These are phyloP conservation scores for Pteruthius melanotis DNA, from an alignment of 2,113 vertebrate species.

Conservation along the genomic window DNA sequence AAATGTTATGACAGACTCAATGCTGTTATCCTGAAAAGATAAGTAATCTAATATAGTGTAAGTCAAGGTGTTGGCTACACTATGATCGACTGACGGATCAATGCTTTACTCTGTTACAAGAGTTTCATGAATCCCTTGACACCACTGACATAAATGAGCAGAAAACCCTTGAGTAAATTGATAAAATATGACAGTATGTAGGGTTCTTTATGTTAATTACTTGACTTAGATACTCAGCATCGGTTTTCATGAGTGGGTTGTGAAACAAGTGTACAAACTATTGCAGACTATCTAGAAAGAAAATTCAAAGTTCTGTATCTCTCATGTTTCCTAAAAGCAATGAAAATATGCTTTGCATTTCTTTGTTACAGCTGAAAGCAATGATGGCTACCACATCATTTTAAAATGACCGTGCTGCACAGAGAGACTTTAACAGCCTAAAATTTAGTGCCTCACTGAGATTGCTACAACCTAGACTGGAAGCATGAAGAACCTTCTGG, in stretches of 20 bases:
- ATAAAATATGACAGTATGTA: background rate
- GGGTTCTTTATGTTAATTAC: background rate
- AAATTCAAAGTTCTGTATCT: background rate
- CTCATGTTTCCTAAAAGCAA: background rate
- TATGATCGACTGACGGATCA: background rate
- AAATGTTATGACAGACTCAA: background rate
- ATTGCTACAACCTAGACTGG: conserved; percentile 34
- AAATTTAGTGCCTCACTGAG: conserved; percentile 43
- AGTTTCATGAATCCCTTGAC: background rate
- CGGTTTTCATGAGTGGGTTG: background rate
- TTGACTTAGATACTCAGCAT: background rate
- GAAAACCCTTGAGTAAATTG: background rate
- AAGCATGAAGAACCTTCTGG: conserved; percentile 42
- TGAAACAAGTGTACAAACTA: background rate
- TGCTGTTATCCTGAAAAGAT: background rate
- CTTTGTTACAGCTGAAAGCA: conserved; percentile 83
- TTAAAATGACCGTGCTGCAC: conserved; percentile 80
- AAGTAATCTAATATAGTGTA: background rate
- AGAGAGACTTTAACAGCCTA: conserved; percentile 9
- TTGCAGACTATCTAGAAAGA: background rate
- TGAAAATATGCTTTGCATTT: conserved; percentile 30
- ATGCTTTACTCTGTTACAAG: background rate
- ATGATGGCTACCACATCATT: conserved; percentile 86
- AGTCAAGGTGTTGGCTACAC: background rate
- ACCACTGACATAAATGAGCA: background rate